phyloP scores from a whole-genome alignment of 2,888 invertebrate genomes.

The Pherbina coryleti region DNA sequence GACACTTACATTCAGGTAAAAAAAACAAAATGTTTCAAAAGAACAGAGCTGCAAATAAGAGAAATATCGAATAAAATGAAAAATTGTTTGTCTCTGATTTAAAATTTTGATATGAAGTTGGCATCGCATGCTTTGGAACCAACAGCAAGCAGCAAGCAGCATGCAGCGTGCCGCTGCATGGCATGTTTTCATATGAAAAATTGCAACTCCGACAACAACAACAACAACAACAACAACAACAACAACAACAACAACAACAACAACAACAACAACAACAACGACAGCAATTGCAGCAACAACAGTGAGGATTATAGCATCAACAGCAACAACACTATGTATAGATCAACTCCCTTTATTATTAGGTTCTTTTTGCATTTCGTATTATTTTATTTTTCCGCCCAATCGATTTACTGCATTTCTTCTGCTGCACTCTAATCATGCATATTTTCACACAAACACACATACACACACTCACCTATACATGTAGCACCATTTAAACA shows the following conservation, averaged over 20 bases:
- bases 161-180: constrained; percentile 13
- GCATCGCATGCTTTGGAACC: constrained; percentile 33
- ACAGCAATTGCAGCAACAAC: constrained; percentile 21
- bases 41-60: neutral
- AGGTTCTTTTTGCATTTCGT: constrained; percentile 4
- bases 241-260: constrained; percentile 22
- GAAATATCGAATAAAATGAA: constrained; percentile 35
- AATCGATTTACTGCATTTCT: constrained; percentile 28
- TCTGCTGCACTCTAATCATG: neutral
- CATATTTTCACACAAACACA: neutral
- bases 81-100: constrained; percentile 43
- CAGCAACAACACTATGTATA: neutral
- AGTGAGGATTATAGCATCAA: constrained; percentile 21
- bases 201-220: constrained; percentile 17
- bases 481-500: neutral
- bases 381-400: constrained; percentile 12
- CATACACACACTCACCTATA: neutral
- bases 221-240: constrained; percentile 23
- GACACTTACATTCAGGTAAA: neutral
- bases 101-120: constrained; percentile 45
- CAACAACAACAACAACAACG: constrained; percentile 11
- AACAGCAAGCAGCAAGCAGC: constrained; percentile 7
- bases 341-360: neutral
- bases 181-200: constrained; percentile 26
- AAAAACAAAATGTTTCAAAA: neutral